These are phyloP conservation scores for Hipposideros larvatus DNA, from an alignment of 2,797 vertebrate species.

Conservation along the genomic window DNA sequence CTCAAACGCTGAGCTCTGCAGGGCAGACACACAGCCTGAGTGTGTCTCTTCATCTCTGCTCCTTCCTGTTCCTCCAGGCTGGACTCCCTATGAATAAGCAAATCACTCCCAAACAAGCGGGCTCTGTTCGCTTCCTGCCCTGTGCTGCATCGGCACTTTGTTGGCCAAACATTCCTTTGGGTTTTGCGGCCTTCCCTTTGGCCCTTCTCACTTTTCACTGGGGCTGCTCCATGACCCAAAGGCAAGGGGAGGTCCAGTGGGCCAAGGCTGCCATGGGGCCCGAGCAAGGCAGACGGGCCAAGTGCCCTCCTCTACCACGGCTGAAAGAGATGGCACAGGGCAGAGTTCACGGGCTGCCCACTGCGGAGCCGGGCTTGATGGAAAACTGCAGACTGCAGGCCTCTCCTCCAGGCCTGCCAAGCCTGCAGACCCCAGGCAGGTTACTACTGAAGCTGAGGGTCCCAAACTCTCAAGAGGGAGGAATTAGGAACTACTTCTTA, in stretches of 20 bases:
- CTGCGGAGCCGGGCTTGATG: neutral
- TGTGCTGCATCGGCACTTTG: conserved; percentile 23
- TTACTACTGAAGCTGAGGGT: rapidly evolving
- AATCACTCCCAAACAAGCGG: conserved; percentile 25
- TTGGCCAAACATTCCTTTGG: conserved; percentile 65
- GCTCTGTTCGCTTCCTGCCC: conserved; percentile 48
- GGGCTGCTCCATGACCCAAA: neutral
- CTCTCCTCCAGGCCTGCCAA: neutral
- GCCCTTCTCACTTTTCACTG: neutral
- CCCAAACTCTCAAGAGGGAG: neutral
- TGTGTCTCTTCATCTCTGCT: neutral
- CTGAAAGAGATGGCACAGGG: neutral
- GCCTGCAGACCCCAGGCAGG: neutral
- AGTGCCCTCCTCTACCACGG: no score
- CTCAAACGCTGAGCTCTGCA: rapidly evolving
- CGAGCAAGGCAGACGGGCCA: no score
- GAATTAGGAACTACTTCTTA: neutral
- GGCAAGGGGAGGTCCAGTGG: neutral
- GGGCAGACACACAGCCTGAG: neutral
- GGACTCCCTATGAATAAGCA: conserved; percentile 35
- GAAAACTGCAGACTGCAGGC: neutral
- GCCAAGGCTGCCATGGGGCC: neutral
- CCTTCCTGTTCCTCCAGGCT: neutral
- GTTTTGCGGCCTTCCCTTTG: neutral
- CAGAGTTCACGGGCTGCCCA: neutral